A percentile compares a stretch with the other conserved stretches of the same genome.
Evolutionary conservation across 2,797 vertebrate genomes (phyloP).

Genomic region (Mus caroli): DNA sequence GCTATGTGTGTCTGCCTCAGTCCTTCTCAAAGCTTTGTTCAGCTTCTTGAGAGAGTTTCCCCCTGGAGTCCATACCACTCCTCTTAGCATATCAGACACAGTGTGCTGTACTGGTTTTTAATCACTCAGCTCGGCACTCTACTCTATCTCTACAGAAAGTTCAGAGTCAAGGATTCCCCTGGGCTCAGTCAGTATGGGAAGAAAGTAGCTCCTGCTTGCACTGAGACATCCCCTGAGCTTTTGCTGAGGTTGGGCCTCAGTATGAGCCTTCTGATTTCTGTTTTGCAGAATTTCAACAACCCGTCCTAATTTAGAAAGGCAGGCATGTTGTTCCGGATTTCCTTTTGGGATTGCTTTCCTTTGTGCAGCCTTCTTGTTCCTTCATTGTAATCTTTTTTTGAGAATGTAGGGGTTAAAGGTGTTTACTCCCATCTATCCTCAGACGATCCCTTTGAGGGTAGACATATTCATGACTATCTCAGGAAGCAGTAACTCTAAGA

Average conservation of each 20-base stretch:
- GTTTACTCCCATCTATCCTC: not conserved
- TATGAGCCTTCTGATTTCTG: not conserved
- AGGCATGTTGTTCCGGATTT: not conserved
- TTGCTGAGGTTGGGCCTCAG: not conserved
- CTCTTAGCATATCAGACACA: not conserved
- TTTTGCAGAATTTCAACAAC: constrained; percentile 16
- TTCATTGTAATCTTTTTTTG: not conserved
- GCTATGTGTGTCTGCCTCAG: not conserved
- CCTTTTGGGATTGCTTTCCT: constrained; percentile 32
- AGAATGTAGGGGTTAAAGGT: not conserved
- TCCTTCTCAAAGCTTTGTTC: not conserved
- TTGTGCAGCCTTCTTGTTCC: not conserved
- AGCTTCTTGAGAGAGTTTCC: not conserved
- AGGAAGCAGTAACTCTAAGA: not conserved
- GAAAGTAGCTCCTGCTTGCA: not conserved
- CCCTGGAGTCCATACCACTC: accelerated
- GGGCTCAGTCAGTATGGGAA: not conserved
- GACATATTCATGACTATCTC: not conserved
- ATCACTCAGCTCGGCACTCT: not conserved
- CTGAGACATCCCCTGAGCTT: not conserved
- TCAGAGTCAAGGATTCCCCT: not conserved
- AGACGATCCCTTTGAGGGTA: not conserved
- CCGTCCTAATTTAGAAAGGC: not conserved
- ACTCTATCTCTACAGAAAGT: not conserved
- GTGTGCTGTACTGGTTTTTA: not conserved